Percentiles rank a stretch among this genome's conserved stretches.
phyloP scores from a whole-genome alignment of 1,140 invertebrate genomes.

The Leguminivora glycinivorella region DNA sequence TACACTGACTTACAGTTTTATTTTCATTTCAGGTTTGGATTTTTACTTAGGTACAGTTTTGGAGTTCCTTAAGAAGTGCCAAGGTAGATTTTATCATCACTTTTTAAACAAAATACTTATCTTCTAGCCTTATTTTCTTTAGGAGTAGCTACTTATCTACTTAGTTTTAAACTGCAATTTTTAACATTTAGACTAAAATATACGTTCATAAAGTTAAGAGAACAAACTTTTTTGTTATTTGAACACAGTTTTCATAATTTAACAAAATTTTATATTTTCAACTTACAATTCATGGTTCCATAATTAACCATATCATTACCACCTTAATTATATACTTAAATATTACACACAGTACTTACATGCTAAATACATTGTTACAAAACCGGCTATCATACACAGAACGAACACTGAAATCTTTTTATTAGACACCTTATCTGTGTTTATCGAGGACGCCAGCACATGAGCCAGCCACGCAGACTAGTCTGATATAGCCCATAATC shows the following conservation, averaged over 20 bases:
- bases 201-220: neutral
- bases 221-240: too few species aligned
- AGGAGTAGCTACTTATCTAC: too few species aligned
- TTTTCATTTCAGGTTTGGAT: too few species aligned
- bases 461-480: slow-evolving; percentile 1
- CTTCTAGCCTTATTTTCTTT: too few species aligned
- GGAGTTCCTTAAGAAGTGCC: neutral
- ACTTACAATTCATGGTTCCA: neutral
- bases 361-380: slow-evolving; percentile 3
- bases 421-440: slow-evolving; percentile 8
- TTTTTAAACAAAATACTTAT: too few species aligned
- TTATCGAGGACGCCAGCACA: neutral
- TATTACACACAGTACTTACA: slow-evolving; percentile 9
- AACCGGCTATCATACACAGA: neutral
- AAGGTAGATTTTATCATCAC: too few species aligned
- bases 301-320: neutral
- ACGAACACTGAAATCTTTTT: slow-evolving; percentile 7
- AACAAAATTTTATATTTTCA: neutral
- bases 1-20: neutral
- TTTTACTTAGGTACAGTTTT: too few species aligned
- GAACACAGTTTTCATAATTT: neutral
- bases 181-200: neutral
- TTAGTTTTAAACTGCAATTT: too few species aligned
- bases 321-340: slow-evolving; percentile 1
- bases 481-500: slow-evolving; percentile 3